These are phyloP conservation scores for Stenchaetothrips biformis DNA, from an alignment of 2,888 invertebrate genomes.

Conservation along the genomic window DNA sequence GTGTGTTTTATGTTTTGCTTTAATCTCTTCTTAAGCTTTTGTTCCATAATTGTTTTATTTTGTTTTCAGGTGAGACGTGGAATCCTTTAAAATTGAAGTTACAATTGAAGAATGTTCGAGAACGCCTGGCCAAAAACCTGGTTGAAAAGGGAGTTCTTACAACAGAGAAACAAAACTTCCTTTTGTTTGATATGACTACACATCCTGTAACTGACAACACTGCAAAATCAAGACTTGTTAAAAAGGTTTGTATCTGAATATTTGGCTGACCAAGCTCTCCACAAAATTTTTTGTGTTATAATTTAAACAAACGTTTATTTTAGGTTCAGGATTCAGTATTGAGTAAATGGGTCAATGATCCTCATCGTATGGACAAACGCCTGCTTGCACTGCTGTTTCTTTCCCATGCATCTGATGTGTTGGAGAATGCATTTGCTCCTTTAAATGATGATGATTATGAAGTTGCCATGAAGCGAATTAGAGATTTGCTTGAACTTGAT, in stretches of 20 bases:
- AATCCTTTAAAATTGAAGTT: constrained; percentile 97
- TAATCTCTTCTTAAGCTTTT: constrained; percentile 16
- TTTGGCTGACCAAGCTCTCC: constrained; percentile 26
- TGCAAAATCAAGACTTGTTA: constrained; percentile 92
- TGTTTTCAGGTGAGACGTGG: constrained; percentile 88
- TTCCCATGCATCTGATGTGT: constrained; percentile 96
- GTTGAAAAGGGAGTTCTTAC: constrained; percentile 99
- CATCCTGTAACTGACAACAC: constrained; percentile 95
- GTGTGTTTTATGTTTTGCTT: constrained; percentile 31
- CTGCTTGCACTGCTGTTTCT: constrained; percentile 89
- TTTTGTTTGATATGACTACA: constrained; percentile 99
- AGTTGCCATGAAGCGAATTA: constrained; percentile 93
- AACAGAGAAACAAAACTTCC: constrained; percentile 98
- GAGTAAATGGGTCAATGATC: constrained; percentile 93
- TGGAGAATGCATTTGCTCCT: constrained; percentile 99
- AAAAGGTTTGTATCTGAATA: constrained; percentile 63
- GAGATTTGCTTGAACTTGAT: constrained; percentile 92
- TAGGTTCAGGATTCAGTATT: constrained; percentile 96
- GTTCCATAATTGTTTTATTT: neutral
- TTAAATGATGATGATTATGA: constrained; percentile 96
- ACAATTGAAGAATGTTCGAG: constrained; percentile 97
- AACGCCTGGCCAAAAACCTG: constrained; percentile 96
- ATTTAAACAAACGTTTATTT: constrained; percentile 31
- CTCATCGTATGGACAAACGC: constrained; percentile 94
- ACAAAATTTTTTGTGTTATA: constrained; percentile 22